Evolutionary conservation across 23 tunicate genomes (phyloP).

Genomic region (Halocynthia roretzi): DNA sequence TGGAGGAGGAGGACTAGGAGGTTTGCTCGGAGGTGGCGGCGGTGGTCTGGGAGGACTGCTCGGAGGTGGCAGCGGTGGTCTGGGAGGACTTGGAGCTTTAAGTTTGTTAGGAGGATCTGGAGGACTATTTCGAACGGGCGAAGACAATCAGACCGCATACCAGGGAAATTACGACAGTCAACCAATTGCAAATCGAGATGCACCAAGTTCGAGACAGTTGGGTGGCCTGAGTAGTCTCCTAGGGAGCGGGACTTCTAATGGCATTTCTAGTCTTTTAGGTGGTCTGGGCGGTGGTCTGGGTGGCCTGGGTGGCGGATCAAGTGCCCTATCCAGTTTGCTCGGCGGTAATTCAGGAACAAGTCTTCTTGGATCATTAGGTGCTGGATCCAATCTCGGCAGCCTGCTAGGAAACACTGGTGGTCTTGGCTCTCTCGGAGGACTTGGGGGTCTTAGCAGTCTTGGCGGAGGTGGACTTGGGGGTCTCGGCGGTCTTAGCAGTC

Average conservation of each 20-base stretch:
- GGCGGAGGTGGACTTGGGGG: conserved; percentile 22
- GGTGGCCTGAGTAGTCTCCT: background rate
- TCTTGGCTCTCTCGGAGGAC: background rate
- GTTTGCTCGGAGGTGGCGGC: background rate
- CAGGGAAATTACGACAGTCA: too few relatives aligned
- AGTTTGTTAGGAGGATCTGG: background rate
- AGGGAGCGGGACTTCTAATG: background rate
- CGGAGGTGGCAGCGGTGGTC: background rate
- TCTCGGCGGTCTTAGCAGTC: background rate
- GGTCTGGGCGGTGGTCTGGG: background rate
- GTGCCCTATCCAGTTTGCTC: conserved; percentile 1
- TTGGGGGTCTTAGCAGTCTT: too few relatives aligned
- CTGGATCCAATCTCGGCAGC: too few relatives aligned
- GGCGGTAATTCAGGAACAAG: conserved; percentile 26
- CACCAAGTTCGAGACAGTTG: too few relatives aligned
- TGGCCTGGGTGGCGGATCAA: background rate
- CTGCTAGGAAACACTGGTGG: too few relatives aligned
- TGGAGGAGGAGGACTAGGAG: background rate
- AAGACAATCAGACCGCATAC: too few relatives aligned
- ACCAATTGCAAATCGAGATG: too few relatives aligned
- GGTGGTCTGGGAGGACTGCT: background rate
- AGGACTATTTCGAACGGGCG: too few relatives aligned
- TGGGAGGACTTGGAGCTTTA: background rate
- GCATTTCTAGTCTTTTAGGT: background rate
- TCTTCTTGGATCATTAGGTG: background rate